Base-by-base conservation (phyloP, 37 sponge, comb jelly and placozoan species). In the Diacarnus erythraeanus region DNA sequence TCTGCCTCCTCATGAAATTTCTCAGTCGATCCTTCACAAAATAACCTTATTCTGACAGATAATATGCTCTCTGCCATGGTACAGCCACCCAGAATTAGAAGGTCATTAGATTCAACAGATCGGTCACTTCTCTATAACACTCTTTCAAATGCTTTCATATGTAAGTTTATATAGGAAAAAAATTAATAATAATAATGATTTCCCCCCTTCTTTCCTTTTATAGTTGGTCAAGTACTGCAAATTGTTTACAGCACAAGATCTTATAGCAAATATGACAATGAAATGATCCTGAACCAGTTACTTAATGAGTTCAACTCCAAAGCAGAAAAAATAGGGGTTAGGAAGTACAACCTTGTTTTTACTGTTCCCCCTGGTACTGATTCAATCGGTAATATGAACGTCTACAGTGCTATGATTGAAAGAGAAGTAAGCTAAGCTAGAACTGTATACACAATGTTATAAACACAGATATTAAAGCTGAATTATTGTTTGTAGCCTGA, bases 231-330 rank as follows among this genome's bases (percentile, higher is more conserved):
- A 25, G 79, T 64, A 1, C 17, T 57, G 15, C 36, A 78, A 33
- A 12, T 85, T 26, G 64, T 56, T 18, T 85, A 85, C 59, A 58
- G 21, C 12, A 72, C 79, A 8, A 30, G 74, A 0, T 85, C 86
- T 3, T 42, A 34, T n/a, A 22, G 39, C 42, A 38, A 59, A 26
- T 1, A 43, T 39, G 71, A 81, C 26, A 81, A 72, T 40, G 81
- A 59, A 12, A 44, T 1, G 0, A 22, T 81, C 0, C 43, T 81
- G 42, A 81, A 33, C 30, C 59, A 6, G n/a, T 38, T 21, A 12
- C 30, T 81, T 43, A 63, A 81, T 26, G 33, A n/a, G 21, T 64
- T 59, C 38, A 42, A 72, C 4, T 43, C 30, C 29, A 26, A 23
- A 10, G 18, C 54, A 57, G 34, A 74, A 25, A 4, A 43, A 41